Percentiles rank a stretch among this genome's conserved stretches.
Evolutionary conservation across 1,140 invertebrate species (phyloP).

Genomic region (Ceratoteleas bidentatus): DNA sequence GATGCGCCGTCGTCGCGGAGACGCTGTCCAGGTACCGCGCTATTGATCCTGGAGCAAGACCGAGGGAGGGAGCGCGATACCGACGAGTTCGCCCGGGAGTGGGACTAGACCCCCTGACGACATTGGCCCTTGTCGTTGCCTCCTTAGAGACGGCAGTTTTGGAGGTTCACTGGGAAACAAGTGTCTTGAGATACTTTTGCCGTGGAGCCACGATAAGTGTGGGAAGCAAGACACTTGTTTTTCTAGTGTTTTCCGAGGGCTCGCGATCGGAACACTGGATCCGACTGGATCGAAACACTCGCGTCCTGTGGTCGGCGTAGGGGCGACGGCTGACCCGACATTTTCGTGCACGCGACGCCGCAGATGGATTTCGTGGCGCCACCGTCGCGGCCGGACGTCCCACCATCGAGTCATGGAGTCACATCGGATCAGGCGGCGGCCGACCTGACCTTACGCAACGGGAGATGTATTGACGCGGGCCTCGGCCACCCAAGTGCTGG

Average conservation of each 20-base stretch:
- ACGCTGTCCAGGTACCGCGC: too few species aligned
- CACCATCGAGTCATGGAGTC: conserved; percentile 44
- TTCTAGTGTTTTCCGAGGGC: neutral
- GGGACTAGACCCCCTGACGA: too few species aligned
- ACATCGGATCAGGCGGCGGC: conserved; percentile 27
- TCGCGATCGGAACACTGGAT: too few species aligned
- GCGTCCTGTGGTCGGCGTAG: conserved; percentile 20
- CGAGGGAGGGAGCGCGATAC: too few species aligned
- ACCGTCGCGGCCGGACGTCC: conserved; percentile 43
- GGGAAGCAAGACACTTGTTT: neutral
- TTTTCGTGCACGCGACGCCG: conserved; percentile 37
- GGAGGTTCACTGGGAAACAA: too few species aligned
- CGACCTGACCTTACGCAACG: conserved; percentile 55
- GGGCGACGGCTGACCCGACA: conserved; percentile 53
- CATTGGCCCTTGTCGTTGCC: too few species aligned
- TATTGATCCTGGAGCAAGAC: too few species aligned
- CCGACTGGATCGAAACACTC: conserved; percentile 29
- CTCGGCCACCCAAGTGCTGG: neutral
- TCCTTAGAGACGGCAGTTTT: too few species aligned
- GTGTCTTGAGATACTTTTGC: too few species aligned
- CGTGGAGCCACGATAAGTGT: too few species aligned
- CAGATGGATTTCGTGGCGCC: conserved; percentile 52
- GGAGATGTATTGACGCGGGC: conserved; percentile 13
- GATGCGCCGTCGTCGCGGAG: too few species aligned
- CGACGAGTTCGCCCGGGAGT: too few species aligned